Evolutionary conservation across 2,113 vertebrate genomes (phyloP), one percentile per base, ranked within the genome.

Genomic region (Probosciger aterrimus): DNA sequence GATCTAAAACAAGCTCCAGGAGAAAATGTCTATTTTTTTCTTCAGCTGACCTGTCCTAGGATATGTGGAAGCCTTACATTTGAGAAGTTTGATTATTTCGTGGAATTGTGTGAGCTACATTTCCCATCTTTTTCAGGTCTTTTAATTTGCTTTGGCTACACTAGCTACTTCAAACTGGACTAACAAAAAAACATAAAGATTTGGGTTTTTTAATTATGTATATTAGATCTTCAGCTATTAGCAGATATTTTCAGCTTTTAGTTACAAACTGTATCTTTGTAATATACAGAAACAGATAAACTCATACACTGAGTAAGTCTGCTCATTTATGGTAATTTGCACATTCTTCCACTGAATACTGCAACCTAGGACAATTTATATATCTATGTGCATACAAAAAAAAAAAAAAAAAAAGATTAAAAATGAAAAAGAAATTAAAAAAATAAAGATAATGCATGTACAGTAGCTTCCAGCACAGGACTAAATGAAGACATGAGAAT

Each of bases 271-370:
- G 0, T 59, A 43, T 41, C 64, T 88, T 39, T 63, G 28, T 24
- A 64, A 60, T 8, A 20, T 30, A 35, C 15, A 71, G 71, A 57
- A 74, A n/a, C 19, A 95, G 31, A 67, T 55, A 35, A 81, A 81
- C 3, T 62, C 11, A 1, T 18, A 11, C 14, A 43, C 55, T 2
- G 5, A 41, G 0, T 13, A 73, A 78, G 5, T 27, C 17, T 16
- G 22, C 20, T 84, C 60, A 73, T 47, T 83, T 74, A 31, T 79
- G 65, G 23, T 57, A 82, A 75, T n/a, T 39, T 70, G n/a, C 50
- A 77, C 10, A 4, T 18, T 75, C 12, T 17, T 28, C 15, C 30
- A 28, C 57, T 50, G 31, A 64, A 67, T 37, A 37, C 13, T 35
- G 31, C 14, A 68, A 47, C 49, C 46, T 8, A 68, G 12, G n/a